Base-by-base conservation (phyloP, 2,888 invertebrate species). In the Drosophila kuntzei region DNA sequence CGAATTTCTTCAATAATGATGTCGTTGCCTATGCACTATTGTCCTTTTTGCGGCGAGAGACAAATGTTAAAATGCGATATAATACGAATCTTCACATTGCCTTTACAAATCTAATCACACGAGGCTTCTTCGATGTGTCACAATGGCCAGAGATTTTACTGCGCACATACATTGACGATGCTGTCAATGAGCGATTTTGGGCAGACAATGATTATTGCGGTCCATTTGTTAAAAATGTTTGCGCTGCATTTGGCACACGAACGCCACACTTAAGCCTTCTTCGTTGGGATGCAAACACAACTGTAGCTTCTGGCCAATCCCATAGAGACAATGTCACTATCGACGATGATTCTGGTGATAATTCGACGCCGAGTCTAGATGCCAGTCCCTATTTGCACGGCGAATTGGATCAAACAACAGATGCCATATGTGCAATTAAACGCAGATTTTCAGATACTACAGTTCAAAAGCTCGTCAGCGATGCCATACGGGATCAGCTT, bases 121-220 rank as follows among this genome's bases (percentile, higher is more conserved):
- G 95, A 76, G 97, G 97, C 0, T 98, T 95, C 90, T 93, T 94
- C 49, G 97, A 98, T 39, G 96, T 96, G 78, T 95, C 94, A 70
- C 95, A 95, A 81, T 99, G 98, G 99, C 98, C 98, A 0, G 98
- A 98, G 90, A 93, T 95, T 59, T 98, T 98, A 93, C 95, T 98
- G 1, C 97, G 97, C 95, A 94, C 97, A 0, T 99, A 98, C 91
- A 95, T 98, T 66, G 99, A 99, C 90, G 99, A 99, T 93, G 97
- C 98, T 0, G 93, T 98, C 1, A 97, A 97, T 43, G 99, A 99
- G 89, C 94, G 98, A 36, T 94, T 96, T 76, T 99, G 99, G 98
- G 97, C 98, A 18, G 99, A 99, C 90, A 95, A 96, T 82, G 95
- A 96, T 0, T 96, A 97, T 92, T 98, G 98, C 91, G 96, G 96